Conservation (phyloP, 64 coral and sea anemone genomes). For the Stichodactyla helianthus region DNA sequence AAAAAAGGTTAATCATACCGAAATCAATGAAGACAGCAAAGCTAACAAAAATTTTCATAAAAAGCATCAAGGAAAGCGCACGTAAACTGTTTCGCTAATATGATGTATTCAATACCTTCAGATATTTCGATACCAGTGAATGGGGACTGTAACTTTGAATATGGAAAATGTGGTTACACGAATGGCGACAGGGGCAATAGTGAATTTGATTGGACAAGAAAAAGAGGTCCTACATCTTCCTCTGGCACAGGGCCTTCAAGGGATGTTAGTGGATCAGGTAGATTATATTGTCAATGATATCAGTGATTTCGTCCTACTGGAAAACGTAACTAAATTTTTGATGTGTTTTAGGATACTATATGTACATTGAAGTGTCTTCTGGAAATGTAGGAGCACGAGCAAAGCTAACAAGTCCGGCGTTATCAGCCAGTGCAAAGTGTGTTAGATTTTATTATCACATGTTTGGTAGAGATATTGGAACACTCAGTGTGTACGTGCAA, state of each 20-base stretch:
- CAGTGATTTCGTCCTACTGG: too few relatives aligned
- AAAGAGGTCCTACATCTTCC: not conserved
- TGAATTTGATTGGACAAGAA: constrained; percentile 2
- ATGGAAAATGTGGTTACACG: not conserved
- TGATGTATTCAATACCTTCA: not conserved
- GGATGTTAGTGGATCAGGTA: constrained; percentile 6
- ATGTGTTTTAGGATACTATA: constrained; percentile 61
- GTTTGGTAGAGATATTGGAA: constrained; percentile 77
- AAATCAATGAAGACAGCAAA: too few relatives aligned
- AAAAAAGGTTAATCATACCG: too few relatives aligned
- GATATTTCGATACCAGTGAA: not conserved
- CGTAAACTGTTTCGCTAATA: too few relatives aligned
- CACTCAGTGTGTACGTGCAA: constrained; percentile 72
- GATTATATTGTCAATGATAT: not conserved
- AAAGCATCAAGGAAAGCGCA: too few relatives aligned
- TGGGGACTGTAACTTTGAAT: not conserved
- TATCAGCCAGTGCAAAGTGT: constrained; percentile 62
- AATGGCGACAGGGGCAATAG: not conserved
- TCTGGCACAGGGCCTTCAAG: not conserved
- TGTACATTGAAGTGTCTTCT: constrained; percentile 62
- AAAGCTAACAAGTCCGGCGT: constrained; percentile 47
- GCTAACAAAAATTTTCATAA: too few relatives aligned
- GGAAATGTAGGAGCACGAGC: constrained; percentile 30
- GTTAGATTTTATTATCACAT: constrained; percentile 95
- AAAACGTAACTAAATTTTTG: not conserved